Evolutionary conservation across 2,888 invertebrate genomes (phyloP).

Genomic region (Drosophila algonquin): DNA sequence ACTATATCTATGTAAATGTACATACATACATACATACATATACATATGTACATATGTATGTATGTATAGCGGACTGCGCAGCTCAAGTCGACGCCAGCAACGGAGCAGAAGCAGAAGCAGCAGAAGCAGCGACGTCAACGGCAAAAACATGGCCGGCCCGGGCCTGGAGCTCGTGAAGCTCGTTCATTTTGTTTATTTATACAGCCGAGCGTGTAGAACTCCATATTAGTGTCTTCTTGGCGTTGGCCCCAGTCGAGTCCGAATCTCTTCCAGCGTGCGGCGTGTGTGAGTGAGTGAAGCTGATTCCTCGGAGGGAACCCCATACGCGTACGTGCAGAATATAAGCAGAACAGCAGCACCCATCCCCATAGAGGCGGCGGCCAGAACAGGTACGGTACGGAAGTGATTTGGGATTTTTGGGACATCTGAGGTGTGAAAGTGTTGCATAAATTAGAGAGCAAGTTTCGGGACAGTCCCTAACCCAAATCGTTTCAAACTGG

Average conservation of each 20-base stretch:
- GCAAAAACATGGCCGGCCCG: conserved; percentile 45
- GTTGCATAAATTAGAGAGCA: conserved; percentile 30
- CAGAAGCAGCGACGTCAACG: conserved; percentile 21
- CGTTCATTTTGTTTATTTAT: conserved; percentile 79
- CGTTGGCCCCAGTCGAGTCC: conserved; percentile 64
- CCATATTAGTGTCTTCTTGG: conserved; percentile 81
- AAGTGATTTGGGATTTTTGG: conserved; percentile 50
- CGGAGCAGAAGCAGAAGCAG: conserved; percentile 9
- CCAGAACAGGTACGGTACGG: conserved; percentile 76
- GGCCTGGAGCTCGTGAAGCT: conserved; percentile 37
- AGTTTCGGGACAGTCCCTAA: conserved; percentile 2
- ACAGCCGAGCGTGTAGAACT: conserved; percentile 76
- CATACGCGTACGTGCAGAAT: conserved; percentile 9
- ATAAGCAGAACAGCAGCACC: not conserved
- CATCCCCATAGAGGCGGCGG: not conserved
- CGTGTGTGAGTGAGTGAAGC: conserved; percentile 27
- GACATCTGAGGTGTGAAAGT: conserved; percentile 44
- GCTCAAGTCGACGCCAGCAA: conserved; percentile 21
- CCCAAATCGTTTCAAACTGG: conserved; percentile 18
- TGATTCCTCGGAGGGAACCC: conserved; percentile 22
- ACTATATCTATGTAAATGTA: not conserved
- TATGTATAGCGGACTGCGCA: conserved; percentile 31
- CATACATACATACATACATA: too few relatives aligned
- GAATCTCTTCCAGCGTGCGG: conserved; percentile 36
- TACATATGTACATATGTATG: too few relatives aligned